These are phyloP conservation scores for Globia sparganii DNA, from an alignment of 2,888 invertebrate species.

Conservation along the genomic window DNA sequence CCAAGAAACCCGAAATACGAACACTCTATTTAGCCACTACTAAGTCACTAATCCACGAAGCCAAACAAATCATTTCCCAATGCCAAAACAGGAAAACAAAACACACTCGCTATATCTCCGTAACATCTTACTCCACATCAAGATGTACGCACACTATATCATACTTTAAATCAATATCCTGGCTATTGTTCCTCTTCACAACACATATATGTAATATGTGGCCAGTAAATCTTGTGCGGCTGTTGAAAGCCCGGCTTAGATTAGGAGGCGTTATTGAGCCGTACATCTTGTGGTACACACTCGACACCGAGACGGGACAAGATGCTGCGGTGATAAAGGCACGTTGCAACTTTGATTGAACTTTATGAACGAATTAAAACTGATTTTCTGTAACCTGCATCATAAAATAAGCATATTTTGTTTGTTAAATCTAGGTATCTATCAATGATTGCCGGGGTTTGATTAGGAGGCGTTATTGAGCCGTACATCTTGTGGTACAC, in stretches of 20 bases:
- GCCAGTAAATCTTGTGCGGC: constrained; percentile 80
- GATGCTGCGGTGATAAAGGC: constrained; percentile 32
- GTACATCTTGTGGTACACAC: constrained; percentile 77
- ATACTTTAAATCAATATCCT: constrained; percentile 70
- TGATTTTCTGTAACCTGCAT: neutral
- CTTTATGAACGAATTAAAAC: neutral
- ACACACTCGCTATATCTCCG: constrained; percentile 19
- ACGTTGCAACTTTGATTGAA: constrained; percentile 14
- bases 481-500: constrained; percentile 78
- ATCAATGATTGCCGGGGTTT: constrained; percentile 71
- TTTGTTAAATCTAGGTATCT: neutral
- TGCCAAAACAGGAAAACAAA: constrained; percentile 48
- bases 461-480: constrained; percentile 84
- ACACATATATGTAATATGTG: constrained; percentile 75
- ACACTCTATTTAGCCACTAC: constrained; percentile 19
- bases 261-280: constrained; percentile 83
- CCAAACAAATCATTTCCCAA: constrained; percentile 41
- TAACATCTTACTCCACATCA: constrained; percentile 52
- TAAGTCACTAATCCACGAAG: constrained; percentile 43
- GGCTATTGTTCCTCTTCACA: constrained; percentile 64
- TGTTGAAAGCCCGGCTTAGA: constrained; percentile 79
- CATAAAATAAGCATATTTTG: neutral
- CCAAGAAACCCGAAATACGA: neutral
- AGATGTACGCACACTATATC: constrained; percentile 63
- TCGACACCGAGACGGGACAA: constrained; percentile 24